Base-by-base conservation (phyloP, 2,797 vertebrate genomes). In the Phrynocephalus guinanensis region DNA sequence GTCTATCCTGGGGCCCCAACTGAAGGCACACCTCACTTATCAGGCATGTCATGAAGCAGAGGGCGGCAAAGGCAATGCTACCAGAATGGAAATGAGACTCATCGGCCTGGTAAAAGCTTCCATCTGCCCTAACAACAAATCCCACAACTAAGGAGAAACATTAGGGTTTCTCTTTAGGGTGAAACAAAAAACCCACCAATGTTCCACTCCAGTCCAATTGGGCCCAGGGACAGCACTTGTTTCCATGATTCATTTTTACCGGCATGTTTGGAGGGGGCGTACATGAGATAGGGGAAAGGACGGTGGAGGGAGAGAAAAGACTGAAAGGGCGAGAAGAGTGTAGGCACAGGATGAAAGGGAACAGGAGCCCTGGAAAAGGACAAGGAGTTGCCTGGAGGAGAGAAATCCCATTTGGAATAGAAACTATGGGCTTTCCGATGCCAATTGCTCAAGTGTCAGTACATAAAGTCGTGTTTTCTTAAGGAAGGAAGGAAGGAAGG, bases 1-100 rank as follows among this genome's bases (percentile, higher is more conserved):
- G 92, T 86, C 94, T 92, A 91, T 90, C 93, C 92, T 28, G 0
- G 20, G 88, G 67, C 94, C 66, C 56, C 78, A 6, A 79, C 91
- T 50, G 68, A 86, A 85, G 86, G 91, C 82, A 63, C 3, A 4
- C 86, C 91, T 68, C 84, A 26, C 44, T 1, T 1, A 1, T 79
- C 89, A 22, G 60, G 83, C 87, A 38, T 13, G 89, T 89, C 89
- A 89, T 0, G 11, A 13, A 66, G 28, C 44, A 66, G 91, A 26
- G 73, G n/a, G 33, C 30, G 79, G 77, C 60, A 84, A 86, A 92
- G 91, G 90, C n/a, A 73, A 81, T 0, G 85, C 85, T 87, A 90
- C 87, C 52, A 60, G 71, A 71, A 88, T 3, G 87, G 18, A 87
- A 87, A 82, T 0, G 44, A 89, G 68, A 81, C 91, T 26, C 44